These are phyloP conservation scores for Chelon labrosus DNA, from an alignment of 2,797 vertebrate genomes.

Conservation along the genomic window DNA sequence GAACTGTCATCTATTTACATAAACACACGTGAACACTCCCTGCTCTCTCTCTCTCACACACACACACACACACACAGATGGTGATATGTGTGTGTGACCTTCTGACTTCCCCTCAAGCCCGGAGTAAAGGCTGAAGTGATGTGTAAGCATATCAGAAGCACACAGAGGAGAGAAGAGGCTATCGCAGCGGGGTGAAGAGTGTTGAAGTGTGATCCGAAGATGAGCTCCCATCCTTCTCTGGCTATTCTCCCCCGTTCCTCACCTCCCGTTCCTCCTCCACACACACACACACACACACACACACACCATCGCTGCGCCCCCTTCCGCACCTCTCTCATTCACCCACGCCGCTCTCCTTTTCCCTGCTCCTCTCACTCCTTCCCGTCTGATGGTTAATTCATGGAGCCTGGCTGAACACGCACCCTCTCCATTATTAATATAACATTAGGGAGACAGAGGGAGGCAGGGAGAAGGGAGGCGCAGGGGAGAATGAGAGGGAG, in stretches of 20 bases:
- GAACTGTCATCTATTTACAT: constrained; percentile 58
- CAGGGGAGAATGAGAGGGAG: constrained; percentile 4
- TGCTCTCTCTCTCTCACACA: not conserved
- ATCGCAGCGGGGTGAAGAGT: constrained; percentile 44
- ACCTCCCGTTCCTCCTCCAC: not conserved
- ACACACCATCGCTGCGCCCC: no score
- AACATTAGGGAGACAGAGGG: constrained; percentile 78
- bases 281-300: no score
- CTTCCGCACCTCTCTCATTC: not conserved
- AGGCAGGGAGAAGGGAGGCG: not conserved
- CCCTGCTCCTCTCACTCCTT: constrained; percentile 58
- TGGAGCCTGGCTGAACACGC: constrained; percentile 84
- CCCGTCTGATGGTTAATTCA: constrained; percentile 86
- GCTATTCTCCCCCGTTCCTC: constrained; percentile 10
- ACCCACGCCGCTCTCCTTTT: constrained; percentile 38
- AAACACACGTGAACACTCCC: constrained; percentile 35
- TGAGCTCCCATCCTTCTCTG: constrained; percentile 29
- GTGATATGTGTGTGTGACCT: constrained; percentile 59
- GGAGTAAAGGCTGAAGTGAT: constrained; percentile 67
- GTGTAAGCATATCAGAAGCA: constrained; percentile 66
- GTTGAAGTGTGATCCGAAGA: constrained; percentile 61
- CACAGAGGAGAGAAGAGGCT: constrained; percentile 18
- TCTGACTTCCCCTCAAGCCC: constrained; percentile 65
- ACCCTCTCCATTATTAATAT: constrained; percentile 86
- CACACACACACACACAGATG: constrained; percentile 36